Percentiles rank a stretch among this genome's conserved stretches.
These are phyloP conservation scores for Pammene aurita DNA, from an alignment of 2,888 invertebrate species.

Conservation along the genomic window DNA sequence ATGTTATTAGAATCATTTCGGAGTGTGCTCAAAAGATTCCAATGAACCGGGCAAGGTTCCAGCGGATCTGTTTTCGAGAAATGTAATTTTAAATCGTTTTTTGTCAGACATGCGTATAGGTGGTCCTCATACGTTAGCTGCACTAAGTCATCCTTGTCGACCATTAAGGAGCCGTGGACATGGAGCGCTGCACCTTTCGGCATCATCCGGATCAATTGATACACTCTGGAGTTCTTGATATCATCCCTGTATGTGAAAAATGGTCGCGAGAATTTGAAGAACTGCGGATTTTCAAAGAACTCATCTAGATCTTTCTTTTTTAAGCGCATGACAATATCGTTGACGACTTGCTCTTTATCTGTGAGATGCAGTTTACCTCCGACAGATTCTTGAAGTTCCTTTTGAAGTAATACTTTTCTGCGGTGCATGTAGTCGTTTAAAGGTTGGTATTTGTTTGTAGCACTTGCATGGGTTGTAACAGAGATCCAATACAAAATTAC, in stretches of 20 bases:
- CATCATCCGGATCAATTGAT: conserved; percentile 85
- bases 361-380: conserved; percentile 78
- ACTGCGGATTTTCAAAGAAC: conserved; percentile 72
- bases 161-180: conserved; percentile 85
- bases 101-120: conserved; percentile 80
- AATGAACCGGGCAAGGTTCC: conserved; percentile 67
- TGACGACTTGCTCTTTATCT: conserved; percentile 77
- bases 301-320: conserved; percentile 80
- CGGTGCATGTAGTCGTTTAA: conserved; percentile 52
- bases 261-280: conserved; percentile 86
- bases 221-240: conserved; percentile 86
- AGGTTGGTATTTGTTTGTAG: conserved; percentile 31
- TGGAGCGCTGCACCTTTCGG: conserved; percentile 91
- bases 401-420: conserved; percentile 57
- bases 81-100: conserved; percentile 60
- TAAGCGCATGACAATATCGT: conserved; percentile 82
- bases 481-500: conserved; percentile 47
- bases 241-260: conserved; percentile 84
- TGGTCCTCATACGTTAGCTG: conserved; percentile 85
- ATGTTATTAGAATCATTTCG: conserved; percentile 71
- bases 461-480: conserved; percentile 49
- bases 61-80: conserved; percentile 64
- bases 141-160: conserved; percentile 83
- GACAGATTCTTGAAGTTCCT: conserved; percentile 73
- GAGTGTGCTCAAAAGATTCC: conserved; percentile 78